These are phyloP conservation scores for Rhopalosiphum padi DNA, from an alignment of 1,140 invertebrate species.

Conservation along the genomic window DNA sequence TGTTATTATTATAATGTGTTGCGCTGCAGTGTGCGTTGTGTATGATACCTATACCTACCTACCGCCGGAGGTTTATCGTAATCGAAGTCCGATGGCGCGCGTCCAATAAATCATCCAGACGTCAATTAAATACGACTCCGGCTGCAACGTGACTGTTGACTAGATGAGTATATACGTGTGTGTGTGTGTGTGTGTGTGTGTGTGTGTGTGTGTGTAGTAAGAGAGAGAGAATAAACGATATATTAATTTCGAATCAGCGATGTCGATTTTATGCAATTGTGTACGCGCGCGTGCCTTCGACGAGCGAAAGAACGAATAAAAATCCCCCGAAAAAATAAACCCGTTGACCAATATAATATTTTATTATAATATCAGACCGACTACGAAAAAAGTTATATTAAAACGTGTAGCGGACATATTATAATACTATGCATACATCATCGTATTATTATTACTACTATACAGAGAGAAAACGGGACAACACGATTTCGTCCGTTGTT, in stretches of 20 bases:
- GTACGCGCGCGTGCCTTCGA: not conserved
- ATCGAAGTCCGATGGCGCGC: slow-evolving; percentile 40
- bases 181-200: too few species aligned
- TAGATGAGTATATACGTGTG: not conserved
- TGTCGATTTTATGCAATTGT: slow-evolving; percentile 9
- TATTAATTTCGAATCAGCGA: slow-evolving; percentile 30
- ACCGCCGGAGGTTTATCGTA: slow-evolving; percentile 44
- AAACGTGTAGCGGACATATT: not conserved
- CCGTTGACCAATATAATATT: not conserved
- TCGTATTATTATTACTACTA: not conserved
- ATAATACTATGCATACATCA: not conserved
- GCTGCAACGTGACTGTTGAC: slow-evolving; percentile 3
- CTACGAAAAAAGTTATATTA: not conserved
- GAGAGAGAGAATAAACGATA: not conserved
- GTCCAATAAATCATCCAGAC: slow-evolving; percentile 44
- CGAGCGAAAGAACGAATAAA: not conserved
- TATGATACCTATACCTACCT: not conserved
- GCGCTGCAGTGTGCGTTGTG: not conserved
- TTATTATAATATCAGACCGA: not conserved
- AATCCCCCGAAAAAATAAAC: not conserved
- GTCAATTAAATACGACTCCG: slow-evolving; percentile 50
- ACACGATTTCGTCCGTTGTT: slow-evolving; percentile 25
- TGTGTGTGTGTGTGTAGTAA: too few species aligned
- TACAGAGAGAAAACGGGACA: not conserved
- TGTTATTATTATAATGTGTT: slow-evolving; percentile 30